phyloP scores from a whole-genome alignment of 2,113 vertebrate species.

The Okapia johnstoni region DNA sequence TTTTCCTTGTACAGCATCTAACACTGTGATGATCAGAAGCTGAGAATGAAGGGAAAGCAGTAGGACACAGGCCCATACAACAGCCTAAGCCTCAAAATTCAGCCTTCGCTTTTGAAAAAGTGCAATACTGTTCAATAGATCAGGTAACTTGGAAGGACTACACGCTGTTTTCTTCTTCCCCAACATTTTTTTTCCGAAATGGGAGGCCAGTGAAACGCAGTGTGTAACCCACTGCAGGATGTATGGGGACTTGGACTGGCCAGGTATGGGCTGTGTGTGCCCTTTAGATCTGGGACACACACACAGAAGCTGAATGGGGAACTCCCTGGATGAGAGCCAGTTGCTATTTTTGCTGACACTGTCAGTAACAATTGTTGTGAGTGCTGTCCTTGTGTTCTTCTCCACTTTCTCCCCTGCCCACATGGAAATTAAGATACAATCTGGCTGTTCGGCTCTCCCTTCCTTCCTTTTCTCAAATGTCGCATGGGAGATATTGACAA shows the following conservation, averaged over 20 bases:
- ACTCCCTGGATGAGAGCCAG: background rate
- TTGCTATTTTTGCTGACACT: background rate
- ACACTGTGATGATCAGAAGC: background rate
- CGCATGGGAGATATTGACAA: background rate
- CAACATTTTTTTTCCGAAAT: background rate
- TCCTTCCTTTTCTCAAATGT: background rate
- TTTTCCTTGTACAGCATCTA: background rate
- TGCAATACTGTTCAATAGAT: background rate
- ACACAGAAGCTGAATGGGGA: background rate
- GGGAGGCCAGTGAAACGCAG: background rate
- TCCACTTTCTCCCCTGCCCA: background rate
- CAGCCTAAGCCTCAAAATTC: background rate
- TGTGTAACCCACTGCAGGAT: background rate
- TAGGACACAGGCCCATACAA: background rate
- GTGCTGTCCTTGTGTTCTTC: background rate
- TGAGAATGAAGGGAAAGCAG: background rate
- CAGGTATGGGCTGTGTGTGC: background rate
- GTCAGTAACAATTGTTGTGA: background rate
- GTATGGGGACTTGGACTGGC: background rate
- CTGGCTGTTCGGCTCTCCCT: background rate
- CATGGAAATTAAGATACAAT: background rate
- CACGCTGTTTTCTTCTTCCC: background rate
- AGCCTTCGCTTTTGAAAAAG: background rate
- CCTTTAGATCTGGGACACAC: background rate
- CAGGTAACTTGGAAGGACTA: background rate